Percentiles rank a stretch among this genome's conserved stretches.
Evolutionary conservation across 2,888 invertebrate species (phyloP).

Genomic region (Tenthredo scrophulariae): DNA sequence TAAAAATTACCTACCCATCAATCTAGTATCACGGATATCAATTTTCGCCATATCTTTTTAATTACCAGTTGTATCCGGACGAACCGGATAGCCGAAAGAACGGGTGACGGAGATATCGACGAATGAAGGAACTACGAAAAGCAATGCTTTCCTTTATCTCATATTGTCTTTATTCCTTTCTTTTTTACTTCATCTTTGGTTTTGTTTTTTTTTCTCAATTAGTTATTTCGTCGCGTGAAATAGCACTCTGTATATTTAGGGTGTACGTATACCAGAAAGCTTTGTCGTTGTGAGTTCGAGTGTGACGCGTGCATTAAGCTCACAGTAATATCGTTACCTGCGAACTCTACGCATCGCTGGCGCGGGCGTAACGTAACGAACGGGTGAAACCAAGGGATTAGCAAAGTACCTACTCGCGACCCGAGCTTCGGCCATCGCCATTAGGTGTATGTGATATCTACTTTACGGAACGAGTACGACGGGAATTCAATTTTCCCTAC

Average conservation of each 20-base stretch:
- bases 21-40: neutral
- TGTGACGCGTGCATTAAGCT: conserved; percentile 52
- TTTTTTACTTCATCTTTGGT: neutral
- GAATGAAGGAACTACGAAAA: too few species aligned
- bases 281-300: conserved; percentile 42
- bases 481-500: conserved; percentile 35
- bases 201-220: neutral
- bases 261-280: neutral
- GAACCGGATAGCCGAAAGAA: too few species aligned
- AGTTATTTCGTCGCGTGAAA: neutral
- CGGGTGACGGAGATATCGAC: too few species aligned
- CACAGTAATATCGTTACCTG: conserved; percentile 46
- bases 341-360: conserved; percentile 39
- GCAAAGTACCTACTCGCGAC: conserved; percentile 41
- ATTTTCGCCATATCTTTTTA: neutral
- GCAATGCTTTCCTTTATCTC: neutral
- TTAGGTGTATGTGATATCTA: conserved; percentile 36
- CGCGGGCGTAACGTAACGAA: conserved; percentile 16
- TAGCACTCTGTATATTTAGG: conserved; percentile 22
- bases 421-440: conserved; percentile 37
- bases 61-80: neutral
- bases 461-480: conserved; percentile 34
- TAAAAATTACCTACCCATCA: conserved; percentile 2
- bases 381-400: conserved; percentile 51
- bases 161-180: neutral